phyloP scores from a whole-genome alignment of 2,113 vertebrate genomes.

The Xiphorhynchus elegans region DNA sequence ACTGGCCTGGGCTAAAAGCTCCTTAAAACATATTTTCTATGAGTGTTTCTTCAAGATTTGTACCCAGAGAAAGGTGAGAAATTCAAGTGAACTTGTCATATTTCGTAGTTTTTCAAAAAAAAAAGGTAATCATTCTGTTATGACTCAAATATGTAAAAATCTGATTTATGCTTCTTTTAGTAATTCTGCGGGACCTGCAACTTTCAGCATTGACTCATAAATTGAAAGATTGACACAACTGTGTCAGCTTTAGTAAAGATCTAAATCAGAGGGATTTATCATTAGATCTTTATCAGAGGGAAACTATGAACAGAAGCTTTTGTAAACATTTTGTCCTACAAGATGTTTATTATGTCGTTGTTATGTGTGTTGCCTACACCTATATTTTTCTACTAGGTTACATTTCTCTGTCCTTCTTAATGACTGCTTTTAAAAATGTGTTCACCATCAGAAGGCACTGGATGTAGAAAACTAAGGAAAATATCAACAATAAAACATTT shows the following conservation, averaged over 20 bases:
- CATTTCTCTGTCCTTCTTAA: background rate
- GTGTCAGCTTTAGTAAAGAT: background rate
- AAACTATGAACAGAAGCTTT: background rate
- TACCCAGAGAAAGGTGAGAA: background rate
- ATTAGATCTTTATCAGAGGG: conserved; percentile 7
- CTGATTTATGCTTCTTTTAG: background rate
- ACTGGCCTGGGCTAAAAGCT: background rate
- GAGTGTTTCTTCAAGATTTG: background rate
- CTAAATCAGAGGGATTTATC: too few relatives aligned
- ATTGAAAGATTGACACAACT: background rate
- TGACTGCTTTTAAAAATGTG: background rate
- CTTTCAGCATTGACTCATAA: background rate
- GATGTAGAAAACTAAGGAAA: background rate
- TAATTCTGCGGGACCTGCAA: background rate
- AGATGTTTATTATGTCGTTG: background rate
- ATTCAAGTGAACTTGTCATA: background rate
- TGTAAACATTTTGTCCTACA: background rate
- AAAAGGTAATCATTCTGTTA: background rate
- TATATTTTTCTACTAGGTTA: background rate
- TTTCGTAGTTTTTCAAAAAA: background rate
- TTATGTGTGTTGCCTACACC: background rate
- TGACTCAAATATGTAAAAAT: background rate
- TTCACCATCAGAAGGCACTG: background rate
- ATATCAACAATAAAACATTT: background rate
- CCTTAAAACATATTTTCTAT: background rate